Base-by-base conservation (phyloP, 2,797 vertebrate species). In the Alexandromys oeconomus region DNA sequence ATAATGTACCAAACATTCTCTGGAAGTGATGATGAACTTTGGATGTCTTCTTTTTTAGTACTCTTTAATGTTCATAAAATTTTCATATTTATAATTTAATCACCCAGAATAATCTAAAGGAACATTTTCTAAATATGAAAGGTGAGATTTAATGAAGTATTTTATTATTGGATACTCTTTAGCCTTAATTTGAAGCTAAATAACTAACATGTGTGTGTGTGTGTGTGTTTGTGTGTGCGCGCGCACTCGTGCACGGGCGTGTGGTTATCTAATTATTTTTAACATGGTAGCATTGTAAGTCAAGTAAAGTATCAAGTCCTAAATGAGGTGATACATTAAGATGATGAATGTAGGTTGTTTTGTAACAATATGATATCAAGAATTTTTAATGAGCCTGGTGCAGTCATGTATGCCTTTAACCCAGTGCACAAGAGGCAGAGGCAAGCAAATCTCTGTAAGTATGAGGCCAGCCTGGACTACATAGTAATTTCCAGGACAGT, bases 161-260 rank as follows among this genome's bases (percentile, higher is more conserved):
- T 96, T 97, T 51, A 76, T 92, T 96, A 51, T 85, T 92, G 86
- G 91, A 93, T 80, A 89, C 34, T 92, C 3, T 96, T 91, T 95
- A 92, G 91, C 65, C 79, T 37, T 97, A 61, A 85, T 25, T 92
- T 63, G 61, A 95, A 95, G 77, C 76, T 87, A 93, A 79, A 46
- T 78, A 76, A 96, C 79, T 96, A 94, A 51, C 86, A 57, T 96
- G n/a, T 69, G 23, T 92, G 59, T 94, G 51, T 93, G 95, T 96
- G 79, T 54, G 51, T 54, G 51, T 54, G 51, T 54, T 14, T 54
- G 51, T 15, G 51, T 15, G 59, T 93, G 95, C 95, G 17, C 87
- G 48, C 0, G 48, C 48, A 51, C n/a, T n/a, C n/a, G n/a, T 14
- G 13, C 48, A 51, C 12, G 0, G 48, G 12, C 0, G 51, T 94